Percentiles rank a stretch among this genome's conserved stretches.
Evolutionary conservation across 1,140 invertebrate genomes (phyloP).

Genomic region (Heliconius himera): DNA sequence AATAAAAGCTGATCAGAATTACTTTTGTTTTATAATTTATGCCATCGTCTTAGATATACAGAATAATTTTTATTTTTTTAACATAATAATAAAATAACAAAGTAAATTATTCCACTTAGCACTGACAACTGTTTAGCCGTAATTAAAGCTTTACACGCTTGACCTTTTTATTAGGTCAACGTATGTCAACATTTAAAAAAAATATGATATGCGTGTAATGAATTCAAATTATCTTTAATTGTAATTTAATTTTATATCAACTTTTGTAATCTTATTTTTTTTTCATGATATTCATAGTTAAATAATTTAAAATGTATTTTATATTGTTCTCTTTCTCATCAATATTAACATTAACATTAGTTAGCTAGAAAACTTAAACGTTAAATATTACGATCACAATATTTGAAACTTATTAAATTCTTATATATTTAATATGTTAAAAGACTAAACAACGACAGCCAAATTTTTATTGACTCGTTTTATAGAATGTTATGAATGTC

Average conservation of each 20-base stretch:
- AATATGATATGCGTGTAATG: neutral
- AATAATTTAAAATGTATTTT: too few species aligned
- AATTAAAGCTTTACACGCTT: neutral
- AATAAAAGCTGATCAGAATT: too few species aligned
- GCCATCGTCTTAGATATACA: neutral
- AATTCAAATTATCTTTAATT: neutral
- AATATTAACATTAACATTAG: too few species aligned
- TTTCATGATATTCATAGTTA: neutral
- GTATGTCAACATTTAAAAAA: neutral
- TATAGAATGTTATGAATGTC: too few species aligned
- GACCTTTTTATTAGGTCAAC: slow-evolving; percentile 1
- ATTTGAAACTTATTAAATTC: too few species aligned
- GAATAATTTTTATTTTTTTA: too few species aligned
- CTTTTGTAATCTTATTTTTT: neutral
- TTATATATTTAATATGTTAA: too few species aligned
- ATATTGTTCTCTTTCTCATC: too few species aligned
- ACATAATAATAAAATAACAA: neutral
- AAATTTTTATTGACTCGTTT: too few species aligned
- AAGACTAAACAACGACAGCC: too few species aligned
- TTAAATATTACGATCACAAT: too few species aligned
- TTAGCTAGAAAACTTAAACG: too few species aligned
- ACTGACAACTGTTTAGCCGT: neutral
- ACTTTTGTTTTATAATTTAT: neutral
- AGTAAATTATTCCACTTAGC: neutral
- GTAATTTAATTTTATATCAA: neutral